Percentiles rank a stretch among this genome's conserved stretches.
Conservation (phyloP, 1,140 invertebrate species). For the Cyclargus thomasi region DNA sequence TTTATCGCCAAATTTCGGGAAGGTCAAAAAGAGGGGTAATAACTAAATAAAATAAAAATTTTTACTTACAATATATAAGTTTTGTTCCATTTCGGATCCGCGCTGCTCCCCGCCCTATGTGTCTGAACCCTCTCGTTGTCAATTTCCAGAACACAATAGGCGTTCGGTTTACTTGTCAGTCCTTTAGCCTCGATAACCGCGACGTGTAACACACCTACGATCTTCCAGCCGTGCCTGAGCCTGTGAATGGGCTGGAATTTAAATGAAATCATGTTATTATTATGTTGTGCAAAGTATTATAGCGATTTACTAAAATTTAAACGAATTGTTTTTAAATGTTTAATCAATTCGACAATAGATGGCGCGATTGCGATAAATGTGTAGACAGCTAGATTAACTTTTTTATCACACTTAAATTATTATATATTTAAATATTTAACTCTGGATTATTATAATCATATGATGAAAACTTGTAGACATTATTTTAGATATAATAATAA, state of each 20-base stretch:
- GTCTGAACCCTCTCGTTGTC: constrained; percentile 96
- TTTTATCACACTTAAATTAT: too few relatives aligned
- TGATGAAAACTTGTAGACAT: too few relatives aligned
- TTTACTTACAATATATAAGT: constrained; percentile 94
- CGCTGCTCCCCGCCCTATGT: constrained; percentile 94
- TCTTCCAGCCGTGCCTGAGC: constrained; percentile 83
- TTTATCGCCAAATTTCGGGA: too few relatives aligned
- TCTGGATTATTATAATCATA: too few relatives aligned
- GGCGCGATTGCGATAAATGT: too few relatives aligned
- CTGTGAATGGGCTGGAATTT: constrained; percentile 37
- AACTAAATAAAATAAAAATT: too few relatives aligned
- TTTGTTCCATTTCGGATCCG: constrained; percentile 96
- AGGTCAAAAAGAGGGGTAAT: too few relatives aligned
- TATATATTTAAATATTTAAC: too few relatives aligned
- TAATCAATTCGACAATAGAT: neutral
- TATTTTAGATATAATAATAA: too few relatives aligned
- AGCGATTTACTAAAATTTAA: too few relatives aligned
- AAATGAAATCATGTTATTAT: neutral
- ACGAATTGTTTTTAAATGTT: neutral
- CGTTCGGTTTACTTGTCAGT: constrained; percentile 91
- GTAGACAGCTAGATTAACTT: too few relatives aligned
- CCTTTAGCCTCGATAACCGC: constrained; percentile 91
- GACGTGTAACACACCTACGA: constrained; percentile 89
- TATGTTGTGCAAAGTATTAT: too few relatives aligned
- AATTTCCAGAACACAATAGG: constrained; percentile 96